Conservation (phyloP, 2,797 vertebrate genomes). For the Pseudotriccus pelzelni region DNA sequence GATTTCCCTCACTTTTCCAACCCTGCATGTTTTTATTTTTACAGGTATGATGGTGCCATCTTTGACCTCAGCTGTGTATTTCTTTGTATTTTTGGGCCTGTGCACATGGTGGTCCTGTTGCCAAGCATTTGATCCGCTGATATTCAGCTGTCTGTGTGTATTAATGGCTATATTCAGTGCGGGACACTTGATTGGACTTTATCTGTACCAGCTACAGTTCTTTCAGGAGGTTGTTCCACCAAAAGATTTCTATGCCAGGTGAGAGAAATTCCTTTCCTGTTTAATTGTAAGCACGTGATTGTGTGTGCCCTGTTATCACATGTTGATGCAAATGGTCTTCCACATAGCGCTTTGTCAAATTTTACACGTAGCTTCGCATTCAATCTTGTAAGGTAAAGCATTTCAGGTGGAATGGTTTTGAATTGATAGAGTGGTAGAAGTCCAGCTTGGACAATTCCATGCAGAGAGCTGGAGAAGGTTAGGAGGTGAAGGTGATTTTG, state of each 20-base stretch:
- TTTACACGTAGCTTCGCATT: not conserved
- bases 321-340: not conserved
- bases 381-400: not conserved
- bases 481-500: not conserved
- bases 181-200: conserved; percentile 92
- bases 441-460: not conserved
- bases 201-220: conserved; percentile 97
- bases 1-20: not conserved
- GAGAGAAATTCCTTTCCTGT: conserved; percentile 50
- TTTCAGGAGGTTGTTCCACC: conserved; percentile 90
- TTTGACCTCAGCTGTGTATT: conserved; percentile 93
- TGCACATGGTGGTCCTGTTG: conserved; percentile 99
- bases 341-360: not conserved
- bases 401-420: not conserved
- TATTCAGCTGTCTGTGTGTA: conserved; percentile 98
- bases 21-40: not conserved
- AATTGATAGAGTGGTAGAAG: not conserved
- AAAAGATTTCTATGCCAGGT: conserved; percentile 88
- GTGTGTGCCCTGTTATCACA: not conserved
- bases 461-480: not conserved
- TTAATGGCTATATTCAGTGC: conserved; percentile 97
- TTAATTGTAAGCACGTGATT: not conserved
- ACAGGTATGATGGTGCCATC: conserved; percentile 96
- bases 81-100: conserved; percentile 94
- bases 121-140: conserved; percentile 89